Evolutionary conservation across 2,888 invertebrate species (phyloP).

Genomic region (Bombyx huttoni): DNA sequence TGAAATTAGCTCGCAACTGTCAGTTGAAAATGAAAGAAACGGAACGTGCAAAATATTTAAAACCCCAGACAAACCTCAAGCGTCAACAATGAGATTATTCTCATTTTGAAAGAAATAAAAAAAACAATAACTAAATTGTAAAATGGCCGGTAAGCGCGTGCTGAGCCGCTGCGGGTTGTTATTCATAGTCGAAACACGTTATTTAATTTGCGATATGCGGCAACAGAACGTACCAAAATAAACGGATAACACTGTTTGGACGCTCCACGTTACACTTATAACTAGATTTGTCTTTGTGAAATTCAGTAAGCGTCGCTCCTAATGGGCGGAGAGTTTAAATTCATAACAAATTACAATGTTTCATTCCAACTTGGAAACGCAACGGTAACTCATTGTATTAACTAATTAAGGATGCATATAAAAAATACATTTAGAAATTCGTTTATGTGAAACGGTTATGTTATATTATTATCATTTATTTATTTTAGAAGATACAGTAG

Average conservation of each 20-base stretch:
- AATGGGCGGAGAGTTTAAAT: conserved; percentile 55
- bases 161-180: conserved; percentile 19
- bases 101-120: conserved; percentile 15
- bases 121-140: conserved; percentile 26
- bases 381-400: no score
- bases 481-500: no score
- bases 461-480: no score
- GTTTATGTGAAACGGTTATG: conserved; percentile 11
- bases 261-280: conserved; percentile 48
- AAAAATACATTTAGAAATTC: conserved; percentile 4
- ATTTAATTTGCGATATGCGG: conserved; percentile 63
- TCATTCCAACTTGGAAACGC: conserved; percentile 15
- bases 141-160: conserved; percentile 23
- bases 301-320: conserved; percentile 45
- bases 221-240: conserved; percentile 49
- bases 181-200: conserved; percentile 52
- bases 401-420: no score
- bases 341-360: conserved; percentile 43
- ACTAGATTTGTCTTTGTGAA: conserved; percentile 61
- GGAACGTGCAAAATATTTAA: background rate
- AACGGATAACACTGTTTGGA: conserved; percentile 49
- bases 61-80: background rate
- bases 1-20: background rate
- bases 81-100: conserved; percentile 17
- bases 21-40: background rate